These are phyloP conservation scores for Zingel zingel DNA, from an alignment of 2,113 vertebrate genomes.

Conservation along the genomic window DNA sequence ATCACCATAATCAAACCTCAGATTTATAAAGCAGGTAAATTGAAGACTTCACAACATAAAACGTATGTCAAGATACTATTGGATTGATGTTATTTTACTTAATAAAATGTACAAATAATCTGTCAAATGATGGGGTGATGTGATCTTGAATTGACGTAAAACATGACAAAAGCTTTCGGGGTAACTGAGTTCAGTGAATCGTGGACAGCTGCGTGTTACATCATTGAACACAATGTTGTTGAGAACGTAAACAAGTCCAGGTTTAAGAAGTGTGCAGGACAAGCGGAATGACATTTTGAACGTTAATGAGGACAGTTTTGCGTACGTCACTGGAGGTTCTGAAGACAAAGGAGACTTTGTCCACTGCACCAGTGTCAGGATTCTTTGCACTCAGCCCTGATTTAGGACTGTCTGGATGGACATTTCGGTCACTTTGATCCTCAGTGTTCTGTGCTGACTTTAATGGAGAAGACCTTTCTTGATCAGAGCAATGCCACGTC, in stretches of 20 bases:
- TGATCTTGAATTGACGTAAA: not conserved
- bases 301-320: not conserved
- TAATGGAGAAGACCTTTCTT: not conserved
- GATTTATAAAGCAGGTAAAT: not conserved
- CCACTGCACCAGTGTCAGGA: not conserved
- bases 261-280: not conserved
- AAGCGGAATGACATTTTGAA: too few species aligned
- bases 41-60: not conserved
- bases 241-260: not conserved
- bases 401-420: not conserved
- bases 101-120: conserved; percentile 7
- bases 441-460: not conserved
- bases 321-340: not conserved
- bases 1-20: not conserved
- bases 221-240: not conserved
- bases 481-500: not conserved
- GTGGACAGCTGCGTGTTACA: not conserved
- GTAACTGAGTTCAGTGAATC: not conserved
- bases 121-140: not conserved
- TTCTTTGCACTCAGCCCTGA: not conserved
- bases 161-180: not conserved
- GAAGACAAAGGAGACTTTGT: not conserved
- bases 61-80: not conserved
- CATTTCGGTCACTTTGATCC: not conserved
- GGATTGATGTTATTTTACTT: not conserved